Evolutionary conservation across 2,888 invertebrate genomes (phyloP), one percentile per base, ranked within the genome.

Genomic region (Patella depressa): DNA sequence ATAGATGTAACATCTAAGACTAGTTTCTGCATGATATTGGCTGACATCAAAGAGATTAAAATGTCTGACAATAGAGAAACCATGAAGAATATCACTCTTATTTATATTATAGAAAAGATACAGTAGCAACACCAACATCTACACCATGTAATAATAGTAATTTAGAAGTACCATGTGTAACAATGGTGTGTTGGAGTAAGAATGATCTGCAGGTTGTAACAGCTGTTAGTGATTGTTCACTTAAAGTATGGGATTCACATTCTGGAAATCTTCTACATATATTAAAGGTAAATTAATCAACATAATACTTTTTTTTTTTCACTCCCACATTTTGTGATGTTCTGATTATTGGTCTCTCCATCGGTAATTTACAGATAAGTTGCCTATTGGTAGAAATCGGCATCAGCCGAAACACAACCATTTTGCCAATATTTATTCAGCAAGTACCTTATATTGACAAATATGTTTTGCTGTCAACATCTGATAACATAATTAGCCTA

Each of bases 111-210:
- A 45, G 45, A 45, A 45, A 45, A 45, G 9, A 45, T 45, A 45
- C 45, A 45, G 45, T 45, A 45, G 45, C 45, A 45, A 45, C 45
- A 45, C 45, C 72, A 54, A 34, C 74, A 29, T 69, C 53, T 14
- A 7, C 72, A 69, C 19, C 72, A 19, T 19, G 19, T 53, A 57
- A 59, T 69, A 74, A 76, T 11, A 80, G 78, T 29, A 79, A 77
- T 57, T 77, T 59, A 83, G 94, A 88, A 54, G 86, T 86, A 70
- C 90, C 94, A 14, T 95, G 95, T 93, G 98, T 99, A 17, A 97
- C 97, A 1, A 99, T 99, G 98, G 97, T 99, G 9, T 95, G 95
- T 79, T 99, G 99, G 99, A 96, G 96, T 91, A 93, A 94, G 80
- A 96, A 96, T 79, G 99, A 99, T 92, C 93, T 94, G 70, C 95